phyloP scores from a whole-genome alignment of 2,888 invertebrate species.

The Scaptomyza flava region DNA sequence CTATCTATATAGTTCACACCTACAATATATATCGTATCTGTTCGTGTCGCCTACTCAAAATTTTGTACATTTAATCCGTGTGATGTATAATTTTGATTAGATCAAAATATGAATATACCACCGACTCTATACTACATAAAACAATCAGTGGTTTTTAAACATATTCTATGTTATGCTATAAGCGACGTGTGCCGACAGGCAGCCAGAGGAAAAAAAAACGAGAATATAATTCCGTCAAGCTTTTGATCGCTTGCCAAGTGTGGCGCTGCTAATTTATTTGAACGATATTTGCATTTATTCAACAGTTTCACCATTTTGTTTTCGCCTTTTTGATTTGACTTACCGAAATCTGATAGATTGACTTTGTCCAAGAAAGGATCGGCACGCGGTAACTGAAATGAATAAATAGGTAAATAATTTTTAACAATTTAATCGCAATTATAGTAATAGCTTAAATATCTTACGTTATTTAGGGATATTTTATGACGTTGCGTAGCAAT shows the following conservation, averaged over 20 bases:
- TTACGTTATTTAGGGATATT: too few species aligned
- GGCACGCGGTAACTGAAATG: conserved; percentile 92
- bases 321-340: conserved; percentile 83
- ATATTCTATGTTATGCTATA: conserved; percentile 2
- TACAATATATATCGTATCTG: background rate
- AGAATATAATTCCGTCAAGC: conserved; percentile 11
- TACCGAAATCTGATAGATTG: conserved; percentile 90
- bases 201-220: conserved; percentile 6
- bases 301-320: background rate
- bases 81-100: conserved; percentile 48
- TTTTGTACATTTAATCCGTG: conserved; percentile 41
- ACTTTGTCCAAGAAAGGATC: conserved; percentile 96
- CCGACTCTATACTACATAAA: background rate
- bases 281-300: conserved; percentile 40
- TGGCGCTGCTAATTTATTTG: conserved; percentile 55
- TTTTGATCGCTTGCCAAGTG: conserved; percentile 63
- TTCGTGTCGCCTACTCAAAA: conserved; percentile 37
- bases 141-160: conserved; percentile 23
- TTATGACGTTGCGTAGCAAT: too few species aligned
- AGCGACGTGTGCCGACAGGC: conserved; percentile 56
- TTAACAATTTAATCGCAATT: background rate
- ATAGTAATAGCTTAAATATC: too few species aligned
- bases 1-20: conserved; percentile 1
- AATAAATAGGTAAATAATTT: conserved; percentile 63
- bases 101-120: background rate